Base-by-base conservation (phyloP, 2,797 vertebrate genomes). In the Anguilla obscura region DNA sequence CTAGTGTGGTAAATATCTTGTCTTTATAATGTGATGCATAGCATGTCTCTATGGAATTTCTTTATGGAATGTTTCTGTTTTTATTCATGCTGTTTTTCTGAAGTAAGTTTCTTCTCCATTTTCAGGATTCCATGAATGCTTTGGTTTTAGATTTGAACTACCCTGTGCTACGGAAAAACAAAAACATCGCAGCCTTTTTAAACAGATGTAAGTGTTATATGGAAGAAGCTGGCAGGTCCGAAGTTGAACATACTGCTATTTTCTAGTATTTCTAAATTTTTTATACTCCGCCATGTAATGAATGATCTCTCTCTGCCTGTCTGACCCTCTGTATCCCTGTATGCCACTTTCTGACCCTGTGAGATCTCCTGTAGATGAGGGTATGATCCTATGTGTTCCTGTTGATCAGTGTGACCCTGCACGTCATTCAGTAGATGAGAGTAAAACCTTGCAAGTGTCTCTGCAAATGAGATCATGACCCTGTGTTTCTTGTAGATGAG, bases 111-210 rank as follows among this genome's bases (percentile, higher is more conserved):
- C 88, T 60, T 90, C 85, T 93, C 27, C 92, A 69, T 88, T 93
- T 95, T 88, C 95, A 99, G 98, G 98, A 99, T 95, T 97, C 98
- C 89, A 94, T 99, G 93, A 98, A 96, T 90, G 99, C 98, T 16
- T 93, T 99, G 96, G 97, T 98, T 89, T 96, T 97, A 90, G 98
- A 99, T 94, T 93, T 99, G 94, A 97, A 99, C 95, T 99, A 98
- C 91, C 98, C 98, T 50, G 96, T 97, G 0, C 96, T 99, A 92
- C 95, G 98, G 91, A 99, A 99, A 95, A 99, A 99, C 96, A 99
- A 99, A 95, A 99, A 99, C 94, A 97, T 99, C 0, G 98, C 99
- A 88, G 96, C 97, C 88, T 99, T 99, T 94, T 95, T 99, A 91
- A 98, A 94, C 92, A 95, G 98, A 97, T 99, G 98, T 99, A 97